Base-by-base conservation (phyloP, 1,140 invertebrate species). In the Lordiphosa clarofinis region DNA sequence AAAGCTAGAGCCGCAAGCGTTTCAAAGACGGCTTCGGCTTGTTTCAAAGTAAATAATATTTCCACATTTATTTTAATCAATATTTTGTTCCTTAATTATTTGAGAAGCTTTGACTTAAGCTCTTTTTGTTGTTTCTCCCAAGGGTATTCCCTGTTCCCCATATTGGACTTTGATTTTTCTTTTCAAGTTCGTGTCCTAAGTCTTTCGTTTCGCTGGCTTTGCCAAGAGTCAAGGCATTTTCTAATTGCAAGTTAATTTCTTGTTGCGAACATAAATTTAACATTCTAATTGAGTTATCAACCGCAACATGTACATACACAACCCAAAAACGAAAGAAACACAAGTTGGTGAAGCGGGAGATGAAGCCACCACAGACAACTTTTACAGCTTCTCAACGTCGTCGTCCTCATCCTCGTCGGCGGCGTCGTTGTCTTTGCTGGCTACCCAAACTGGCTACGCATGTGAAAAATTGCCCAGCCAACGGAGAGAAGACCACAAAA, bases 271-370 rank as follows among this genome's bases (percentile, higher is more conserved):
- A 84, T 84, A 84, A 84, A 84, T 84, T 84, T 86, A 69, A 86
- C 79, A 84, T 84, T 84, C 78, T 84, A 84, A 84, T 84, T 84
- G 78, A 84, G 78, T 84, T 84, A 84, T 84, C 78, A 84, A 84
- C 78, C 78, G 79, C 78, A 84, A 78, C 78, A 73, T 82, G 72
- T 76, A 65, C 72, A 75, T 65, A 68, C 61, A 74, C 69, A 54
- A 28, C 38, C 61, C 56, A 53, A 64, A 78, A 75, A 28, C n/a
- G 12, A 31, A 61, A 54, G 12, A 39, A 10, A 55, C 65, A 13
- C 55, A 46, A 33, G 42, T 35, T 49, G 35, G 47, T 36, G 35
- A 46, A 47, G 19, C 9, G 31, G 19, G 31, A 19, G 21, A 28
- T 21, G 42, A 21, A 31, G 15, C 12, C 37, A 55, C 67, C 44